phyloP scores from a whole-genome alignment of 2,113 vertebrate genomes.

The Eclectus roratus region DNA sequence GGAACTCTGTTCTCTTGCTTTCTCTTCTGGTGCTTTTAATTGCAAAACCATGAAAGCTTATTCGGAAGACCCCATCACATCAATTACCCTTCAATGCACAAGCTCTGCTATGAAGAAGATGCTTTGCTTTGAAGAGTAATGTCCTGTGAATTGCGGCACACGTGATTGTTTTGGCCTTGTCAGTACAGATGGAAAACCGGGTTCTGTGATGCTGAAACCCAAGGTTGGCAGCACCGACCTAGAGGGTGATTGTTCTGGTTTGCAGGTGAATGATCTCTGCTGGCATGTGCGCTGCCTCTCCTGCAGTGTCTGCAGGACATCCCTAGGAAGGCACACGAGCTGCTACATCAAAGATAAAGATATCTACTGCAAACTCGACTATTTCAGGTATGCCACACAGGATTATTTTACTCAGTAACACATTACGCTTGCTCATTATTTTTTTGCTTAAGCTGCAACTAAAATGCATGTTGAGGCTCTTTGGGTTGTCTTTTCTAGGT shows the following conservation, averaged over 20 bases:
- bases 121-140: background rate
- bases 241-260: background rate
- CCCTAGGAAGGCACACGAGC: constrained; percentile 92
- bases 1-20: background rate
- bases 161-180: background rate
- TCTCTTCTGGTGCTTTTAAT: background rate
- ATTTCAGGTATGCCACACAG: constrained; percentile 86
- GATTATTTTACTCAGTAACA: background rate
- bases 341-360: constrained; percentile 99
- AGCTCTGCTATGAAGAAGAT: background rate
- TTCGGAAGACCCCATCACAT: background rate
- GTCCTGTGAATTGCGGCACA: background rate
- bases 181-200: background rate
- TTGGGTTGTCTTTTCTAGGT: background rate
- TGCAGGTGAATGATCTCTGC: constrained; percentile 94
- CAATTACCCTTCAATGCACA: background rate
- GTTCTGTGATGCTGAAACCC: background rate
- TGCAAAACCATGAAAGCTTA: background rate
- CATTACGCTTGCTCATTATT: background rate
- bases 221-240: background rate
- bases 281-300: constrained; percentile 98
- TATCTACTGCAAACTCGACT: constrained; percentile 98
- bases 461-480: background rate
- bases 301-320: constrained; percentile 94
- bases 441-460: background rate